phyloP scores from a whole-genome alignment of 2,888 invertebrate species.

The Lithosia quadra region DNA sequence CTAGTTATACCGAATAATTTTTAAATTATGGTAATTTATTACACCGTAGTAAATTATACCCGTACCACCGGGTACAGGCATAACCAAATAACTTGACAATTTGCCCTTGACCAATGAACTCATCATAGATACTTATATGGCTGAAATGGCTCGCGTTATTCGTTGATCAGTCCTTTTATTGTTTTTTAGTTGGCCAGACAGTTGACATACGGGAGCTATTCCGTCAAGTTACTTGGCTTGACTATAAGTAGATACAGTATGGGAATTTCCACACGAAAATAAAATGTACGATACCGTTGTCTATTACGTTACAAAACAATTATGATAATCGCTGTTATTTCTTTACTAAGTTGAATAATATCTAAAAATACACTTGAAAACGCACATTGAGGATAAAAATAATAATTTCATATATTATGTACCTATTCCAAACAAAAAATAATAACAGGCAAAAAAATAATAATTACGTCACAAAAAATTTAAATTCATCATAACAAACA shows the following conservation, averaged over 20 bases:
- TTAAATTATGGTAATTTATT: not conserved
- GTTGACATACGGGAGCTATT: too few species aligned
- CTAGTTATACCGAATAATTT: not conserved
- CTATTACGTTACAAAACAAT: not conserved
- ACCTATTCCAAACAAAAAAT: not conserved
- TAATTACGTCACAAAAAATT: slow-evolving; percentile 8
- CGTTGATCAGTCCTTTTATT: too few species aligned
- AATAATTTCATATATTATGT: not conserved
- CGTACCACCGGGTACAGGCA: too few species aligned
- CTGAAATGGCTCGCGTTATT: too few species aligned
- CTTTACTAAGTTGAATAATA: not conserved
- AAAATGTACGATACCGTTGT: not conserved
- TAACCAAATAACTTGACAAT: too few species aligned
- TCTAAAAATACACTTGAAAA: not conserved
- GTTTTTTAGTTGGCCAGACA: too few species aligned
- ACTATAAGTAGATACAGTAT: too few species aligned
- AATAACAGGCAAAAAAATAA: not conserved
- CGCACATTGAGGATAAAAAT: not conserved
- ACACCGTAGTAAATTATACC: too few species aligned
- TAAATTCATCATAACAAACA: slow-evolving; percentile 21
- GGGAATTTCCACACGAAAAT: too few species aligned
- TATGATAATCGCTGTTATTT: not conserved
- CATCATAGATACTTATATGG: too few species aligned
- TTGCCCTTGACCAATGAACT: too few species aligned
- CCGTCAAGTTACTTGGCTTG: too few species aligned